Base-by-base conservation (phyloP, 2,888 invertebrate genomes). In the Sialis lutaria region DNA sequence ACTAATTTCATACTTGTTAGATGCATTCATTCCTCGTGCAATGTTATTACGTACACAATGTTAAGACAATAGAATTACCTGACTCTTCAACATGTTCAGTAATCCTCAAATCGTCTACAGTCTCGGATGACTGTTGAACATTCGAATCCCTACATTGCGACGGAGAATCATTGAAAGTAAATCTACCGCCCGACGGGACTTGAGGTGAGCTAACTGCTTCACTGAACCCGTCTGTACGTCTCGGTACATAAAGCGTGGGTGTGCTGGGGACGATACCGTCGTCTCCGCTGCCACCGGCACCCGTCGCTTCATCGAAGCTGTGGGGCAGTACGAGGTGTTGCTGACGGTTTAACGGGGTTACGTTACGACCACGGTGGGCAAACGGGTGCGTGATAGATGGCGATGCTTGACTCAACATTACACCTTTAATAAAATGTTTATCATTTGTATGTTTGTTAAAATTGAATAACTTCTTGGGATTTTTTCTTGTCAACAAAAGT, bases 121-220 rank as follows among this genome's bases (percentile, higher is more conserved):
- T 34, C 37, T 46, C 46, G 13, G 30, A 32, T 30, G 35, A 31
- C 31, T 22, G 12, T n/a, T 42, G 47, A 22, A 34, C 35, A 22
- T 9, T 35, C n/a, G 10, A 10, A 8, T 40, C 12, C 6, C 32
- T 10, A 32, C 45, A 22, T n/a, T n/a, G 10, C 30, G 40, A 31
- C 8, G 42, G 47, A 47, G 47, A 35, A 47, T 47, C 80, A 48
- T 73, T 73, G 57, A 79, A 80, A 12, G 73, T 76, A 57, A 82
- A 82, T 53, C 79, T 69, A 1, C 75, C 73, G 51, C 64, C 65
- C 49, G 66, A 65, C 4, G 76, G 76, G 32, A 82, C 79, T 66
- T 83, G 79, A 5, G 92, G 92, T 0, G 92, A 92, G 61, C 90
- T 90, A 35, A 92, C 86, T 41, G 90, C 90, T 62, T 91, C 89